These are phyloP conservation scores for pig (Sus scrofa) DNA, from an alignment of 2,113 vertebrate genomes.

Conservation along the genomic window DNA sequence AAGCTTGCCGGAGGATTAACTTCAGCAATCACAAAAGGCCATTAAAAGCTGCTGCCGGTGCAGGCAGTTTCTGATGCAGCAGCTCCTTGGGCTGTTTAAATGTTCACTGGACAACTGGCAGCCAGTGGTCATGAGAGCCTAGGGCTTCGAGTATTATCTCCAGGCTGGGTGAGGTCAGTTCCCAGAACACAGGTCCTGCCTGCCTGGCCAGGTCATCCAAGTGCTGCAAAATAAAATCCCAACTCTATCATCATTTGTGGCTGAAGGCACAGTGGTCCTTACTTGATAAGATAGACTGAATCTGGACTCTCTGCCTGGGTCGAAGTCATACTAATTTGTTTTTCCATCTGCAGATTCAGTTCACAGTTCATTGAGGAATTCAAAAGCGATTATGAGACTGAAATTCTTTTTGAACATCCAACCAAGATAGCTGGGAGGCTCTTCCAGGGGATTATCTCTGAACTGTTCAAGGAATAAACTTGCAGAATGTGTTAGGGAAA, in stretches of 20 bases:
- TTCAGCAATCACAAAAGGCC: constrained; percentile 20
- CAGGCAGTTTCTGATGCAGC: neutral
- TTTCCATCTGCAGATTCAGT: constrained; percentile 25
- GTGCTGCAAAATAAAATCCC: constrained; percentile 55
- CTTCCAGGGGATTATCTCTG: neutral
- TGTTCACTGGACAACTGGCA: constrained; percentile 17
- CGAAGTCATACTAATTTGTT: constrained; percentile 52
- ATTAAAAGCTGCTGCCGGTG: constrained; percentile 38
- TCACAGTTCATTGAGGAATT: constrained; percentile 20
- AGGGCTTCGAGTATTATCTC: constrained; percentile 22
- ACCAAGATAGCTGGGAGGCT: neutral
- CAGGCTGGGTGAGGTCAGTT: neutral
- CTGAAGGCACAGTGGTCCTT: neutral
- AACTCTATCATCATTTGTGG: constrained; percentile 33
- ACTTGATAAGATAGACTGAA: neutral
- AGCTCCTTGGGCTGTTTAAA: neutral
- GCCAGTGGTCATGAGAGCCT: neutral
- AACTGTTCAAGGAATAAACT: constrained; percentile 52
- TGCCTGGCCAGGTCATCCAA: neutral
- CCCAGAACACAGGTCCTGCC: neutral
- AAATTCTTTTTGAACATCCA: constrained; percentile 50
- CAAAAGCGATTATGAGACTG: constrained; percentile 4
- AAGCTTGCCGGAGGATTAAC: constrained; percentile 63
- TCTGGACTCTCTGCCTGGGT: constrained; percentile 16
- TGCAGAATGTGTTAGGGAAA: neutral